phyloP scores from a whole-genome alignment of 2,113 vertebrate species.

The Anser brachyrhynchus region DNA sequence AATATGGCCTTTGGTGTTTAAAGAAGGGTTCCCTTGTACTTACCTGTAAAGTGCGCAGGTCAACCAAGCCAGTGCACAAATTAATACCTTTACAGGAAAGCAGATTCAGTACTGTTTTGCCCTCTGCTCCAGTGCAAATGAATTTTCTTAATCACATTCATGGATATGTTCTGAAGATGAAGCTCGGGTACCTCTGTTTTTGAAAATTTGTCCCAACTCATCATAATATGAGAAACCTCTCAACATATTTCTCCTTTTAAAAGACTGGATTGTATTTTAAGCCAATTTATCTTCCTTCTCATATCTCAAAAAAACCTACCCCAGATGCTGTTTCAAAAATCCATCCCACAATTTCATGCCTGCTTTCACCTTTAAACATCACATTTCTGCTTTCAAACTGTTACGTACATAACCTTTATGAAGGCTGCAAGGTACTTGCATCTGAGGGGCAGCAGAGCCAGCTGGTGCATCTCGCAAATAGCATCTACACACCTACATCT shows the following conservation, averaged over 20 bases:
- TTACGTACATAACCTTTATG: slow-evolving; percentile 23
- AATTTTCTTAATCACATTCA: neutral
- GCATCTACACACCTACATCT: slow-evolving; percentile 58
- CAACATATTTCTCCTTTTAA: neutral
- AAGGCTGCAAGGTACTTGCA: neutral
- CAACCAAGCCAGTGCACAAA: neutral
- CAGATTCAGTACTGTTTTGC: neutral
- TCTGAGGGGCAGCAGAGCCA: slow-evolving; percentile 49
- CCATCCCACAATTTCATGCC: neutral
- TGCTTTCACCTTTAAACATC: slow-evolving; percentile 21
- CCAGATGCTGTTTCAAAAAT: slow-evolving; percentile 26
- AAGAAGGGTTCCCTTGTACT: neutral
- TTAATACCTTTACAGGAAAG: neutral
- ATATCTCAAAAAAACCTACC: neutral
- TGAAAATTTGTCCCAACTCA: neutral
- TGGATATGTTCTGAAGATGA: neutral
- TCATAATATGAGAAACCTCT: neutral
- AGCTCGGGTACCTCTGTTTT: neutral
- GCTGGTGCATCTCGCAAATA: slow-evolving; percentile 46
- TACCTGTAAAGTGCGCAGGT: neutral
- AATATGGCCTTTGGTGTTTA: neutral
- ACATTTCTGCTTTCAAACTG: slow-evolving; percentile 39
- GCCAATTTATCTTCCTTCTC: neutral
- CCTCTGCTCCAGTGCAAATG: neutral
- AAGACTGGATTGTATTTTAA: neutral